Base-by-base conservation (phyloP, 2,113 vertebrate genomes). In the Acanthochromis polyacanthus region DNA sequence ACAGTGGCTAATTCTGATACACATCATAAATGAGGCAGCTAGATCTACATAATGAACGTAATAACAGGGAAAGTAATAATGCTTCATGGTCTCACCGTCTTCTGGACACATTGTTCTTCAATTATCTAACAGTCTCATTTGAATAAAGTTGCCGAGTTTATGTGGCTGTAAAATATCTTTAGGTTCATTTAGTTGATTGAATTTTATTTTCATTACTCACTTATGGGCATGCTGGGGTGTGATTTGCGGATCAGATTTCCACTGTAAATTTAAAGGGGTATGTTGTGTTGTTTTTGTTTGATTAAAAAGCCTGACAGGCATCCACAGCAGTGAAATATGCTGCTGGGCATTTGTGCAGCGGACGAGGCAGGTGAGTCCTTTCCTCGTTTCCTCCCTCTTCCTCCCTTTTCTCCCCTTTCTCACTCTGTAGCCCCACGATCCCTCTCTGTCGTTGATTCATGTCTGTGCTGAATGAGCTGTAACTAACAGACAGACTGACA, bases 161-260 rank as follows among this genome's bases (percentile, higher is more conserved):
- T 62, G 12, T 20, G 23, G 17, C 53, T 32, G 23, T 74, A 48
- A 81, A 86, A 67, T 5, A 61, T 19, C 56, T 69, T 66, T 23
- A 55, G 10, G 12, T 66, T 80, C 55, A 84, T 83, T 85, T 52
- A 46, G 71, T 22, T 72, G 73, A 88, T 79, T 76, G 76, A 22
- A 71, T 76, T 76, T 50, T 40, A 50, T 20, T 20, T 45, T 28
- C 36, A 28, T 70, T 48, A 62, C 46, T 75, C 43, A 48, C 28
- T 56, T 14, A 82, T 75, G 55, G 30, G 60, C 19, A 43, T 58
- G 28, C 45, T 9, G 10, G 6, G 20, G 4, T 58, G 30, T 51
- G 1, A 45, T 57, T 52, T 59, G 50, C 52, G 50, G n/a, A 57
- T 57, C 32, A 71, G 6, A 71, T 65, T 48, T 50, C 52, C 4